phyloP scores from a whole-genome alignment of 2,797 vertebrate species.

The Setipinna tenuifilis region DNA sequence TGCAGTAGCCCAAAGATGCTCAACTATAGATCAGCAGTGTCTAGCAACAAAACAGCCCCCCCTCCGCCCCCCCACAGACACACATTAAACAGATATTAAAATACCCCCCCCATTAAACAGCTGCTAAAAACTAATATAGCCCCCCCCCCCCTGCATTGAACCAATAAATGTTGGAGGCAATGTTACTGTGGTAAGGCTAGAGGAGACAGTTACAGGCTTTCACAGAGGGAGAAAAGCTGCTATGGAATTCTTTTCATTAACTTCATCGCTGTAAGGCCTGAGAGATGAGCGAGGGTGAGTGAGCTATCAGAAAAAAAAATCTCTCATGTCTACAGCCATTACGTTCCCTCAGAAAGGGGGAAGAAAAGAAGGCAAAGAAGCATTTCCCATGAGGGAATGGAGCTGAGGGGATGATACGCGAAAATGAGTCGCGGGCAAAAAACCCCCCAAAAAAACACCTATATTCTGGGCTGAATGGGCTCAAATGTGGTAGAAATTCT shows the following conservation, averaged over 20 bases:
- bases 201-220: not conserved
- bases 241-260: not conserved
- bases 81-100: too few species aligned
- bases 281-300: not conserved
- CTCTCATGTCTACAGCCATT: not conserved
- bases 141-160: too few species aligned
- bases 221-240: not conserved
- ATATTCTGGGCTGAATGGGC: not conserved
- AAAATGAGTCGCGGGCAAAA: not conserved
- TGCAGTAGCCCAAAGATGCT: too few species aligned
- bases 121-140: too few species aligned
- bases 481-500: not conserved
- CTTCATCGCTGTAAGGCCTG: not conserved
- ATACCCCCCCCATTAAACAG: too few species aligned
- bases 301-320: not conserved
- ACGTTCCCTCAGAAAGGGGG: not conserved
- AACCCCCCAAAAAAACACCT: not conserved
- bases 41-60: too few species aligned
- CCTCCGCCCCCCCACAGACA: too few species aligned
- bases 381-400: not conserved
- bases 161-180: too few species aligned
- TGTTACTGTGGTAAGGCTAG: too few species aligned
- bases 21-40: too few species aligned
- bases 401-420: not conserved
- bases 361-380: not conserved